Conservation (phyloP, 1,140 invertebrate genomes). For the Drosophila bocqueti region DNA sequence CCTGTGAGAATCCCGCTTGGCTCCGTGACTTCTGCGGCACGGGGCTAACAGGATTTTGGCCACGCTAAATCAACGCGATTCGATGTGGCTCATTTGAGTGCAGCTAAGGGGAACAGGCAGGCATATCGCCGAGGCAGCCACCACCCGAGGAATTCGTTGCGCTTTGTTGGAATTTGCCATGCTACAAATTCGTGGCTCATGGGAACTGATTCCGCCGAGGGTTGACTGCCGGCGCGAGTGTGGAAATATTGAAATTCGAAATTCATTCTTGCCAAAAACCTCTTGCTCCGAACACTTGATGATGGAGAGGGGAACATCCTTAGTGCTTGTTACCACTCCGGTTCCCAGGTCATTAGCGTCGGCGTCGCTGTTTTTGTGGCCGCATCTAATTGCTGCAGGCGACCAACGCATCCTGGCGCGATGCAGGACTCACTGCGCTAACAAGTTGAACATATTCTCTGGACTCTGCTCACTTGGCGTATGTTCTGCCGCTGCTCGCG, state of each 20-base stretch:
- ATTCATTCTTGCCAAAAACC: constrained; percentile 65
- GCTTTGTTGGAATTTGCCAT: constrained; percentile 76
- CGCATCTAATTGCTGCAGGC: constrained; percentile 83
- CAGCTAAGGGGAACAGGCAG: constrained; percentile 49
- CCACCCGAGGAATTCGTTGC: constrained; percentile 74
- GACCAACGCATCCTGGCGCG: constrained; percentile 30
- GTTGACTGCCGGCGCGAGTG: constrained; percentile 25
- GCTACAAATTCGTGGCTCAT: constrained; percentile 74
- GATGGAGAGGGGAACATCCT: constrained; percentile 10
- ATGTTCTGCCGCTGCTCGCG: constrained; percentile 49
- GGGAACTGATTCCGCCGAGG: constrained; percentile 56
- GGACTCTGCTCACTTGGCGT: constrained; percentile 60
- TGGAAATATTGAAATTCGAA: constrained; percentile 81
- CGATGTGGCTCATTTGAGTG: constrained; percentile 78
- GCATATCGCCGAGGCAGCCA: constrained; percentile 39
- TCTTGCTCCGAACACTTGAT: constrained; percentile 54
- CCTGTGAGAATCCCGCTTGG: constrained; percentile 64
- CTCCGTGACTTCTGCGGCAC: constrained; percentile 59
- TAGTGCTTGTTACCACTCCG: constrained; percentile 46
- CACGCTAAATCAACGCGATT: constrained; percentile 80
- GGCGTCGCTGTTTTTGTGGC: constrained; percentile 63
- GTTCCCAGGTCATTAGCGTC: constrained; percentile 79
- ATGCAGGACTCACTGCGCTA: constrained; percentile 57
- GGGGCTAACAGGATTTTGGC: constrained; percentile 81
- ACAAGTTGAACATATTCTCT: constrained; percentile 82